Conservation (phyloP, 2,888 invertebrate species). For the Scaptodrosophila latifasciaeformis region DNA sequence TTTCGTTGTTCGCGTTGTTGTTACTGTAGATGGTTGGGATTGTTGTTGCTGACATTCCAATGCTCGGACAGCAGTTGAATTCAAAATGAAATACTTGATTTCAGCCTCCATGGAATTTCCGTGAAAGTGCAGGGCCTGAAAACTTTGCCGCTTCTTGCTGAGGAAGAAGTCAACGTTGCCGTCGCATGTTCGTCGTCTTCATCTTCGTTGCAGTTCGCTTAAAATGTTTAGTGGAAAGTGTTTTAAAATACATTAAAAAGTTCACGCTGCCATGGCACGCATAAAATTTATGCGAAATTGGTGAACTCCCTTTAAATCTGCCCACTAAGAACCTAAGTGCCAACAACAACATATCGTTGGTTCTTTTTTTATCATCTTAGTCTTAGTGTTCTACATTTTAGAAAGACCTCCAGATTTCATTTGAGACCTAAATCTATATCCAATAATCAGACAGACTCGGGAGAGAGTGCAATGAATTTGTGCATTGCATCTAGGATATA, state of each 20-base stretch:
- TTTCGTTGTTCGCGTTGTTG: slow-evolving; percentile 16
- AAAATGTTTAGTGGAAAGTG: slow-evolving; percentile 70
- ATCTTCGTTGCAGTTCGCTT: slow-evolving; percentile 54
- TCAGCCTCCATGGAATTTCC: slow-evolving; percentile 63
- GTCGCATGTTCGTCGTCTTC: neutral
- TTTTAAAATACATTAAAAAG: slow-evolving; percentile 70
- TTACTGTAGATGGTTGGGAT: slow-evolving; percentile 11
- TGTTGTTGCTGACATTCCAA: slow-evolving; percentile 41
- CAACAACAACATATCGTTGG: too few relatives aligned
- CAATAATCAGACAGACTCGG: too few relatives aligned
- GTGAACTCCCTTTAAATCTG: slow-evolving; percentile 57
- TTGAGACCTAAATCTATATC: too few relatives aligned
- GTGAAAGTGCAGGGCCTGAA: slow-evolving; percentile 40
- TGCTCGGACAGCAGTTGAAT: slow-evolving; percentile 66
- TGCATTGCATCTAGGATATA: too few relatives aligned
- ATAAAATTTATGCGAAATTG: slow-evolving; percentile 68
- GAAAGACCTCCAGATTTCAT: too few relatives aligned
- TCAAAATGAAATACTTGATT: slow-evolving; percentile 69
- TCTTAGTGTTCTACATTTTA: too few relatives aligned
- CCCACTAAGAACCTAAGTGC: too few relatives aligned
- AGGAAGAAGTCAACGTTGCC: slow-evolving; percentile 47
- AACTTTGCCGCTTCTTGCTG: slow-evolving; percentile 1
- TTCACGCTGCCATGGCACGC: slow-evolving; percentile 66
- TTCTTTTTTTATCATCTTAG: too few relatives aligned
- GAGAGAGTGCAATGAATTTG: too few relatives aligned